phyloP scores from a whole-genome alignment of 2,797 vertebrate genomes.

The Gymnodraco acuticeps region DNA sequence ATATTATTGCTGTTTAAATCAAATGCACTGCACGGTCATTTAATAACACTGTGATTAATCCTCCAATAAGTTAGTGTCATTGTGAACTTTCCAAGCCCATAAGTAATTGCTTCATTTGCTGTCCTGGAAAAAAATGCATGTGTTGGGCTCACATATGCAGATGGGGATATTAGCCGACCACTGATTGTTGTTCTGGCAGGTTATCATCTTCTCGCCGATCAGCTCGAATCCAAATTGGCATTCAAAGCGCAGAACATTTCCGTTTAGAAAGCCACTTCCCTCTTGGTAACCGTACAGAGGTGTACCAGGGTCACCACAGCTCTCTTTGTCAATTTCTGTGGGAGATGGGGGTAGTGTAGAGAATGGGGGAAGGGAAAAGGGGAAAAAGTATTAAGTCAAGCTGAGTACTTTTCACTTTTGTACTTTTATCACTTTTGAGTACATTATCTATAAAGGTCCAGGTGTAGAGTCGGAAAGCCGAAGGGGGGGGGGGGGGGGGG shows the following conservation, averaged over 20 bases:
- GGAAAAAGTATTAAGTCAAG: conserved; percentile 40
- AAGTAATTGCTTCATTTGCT: conserved; percentile 64
- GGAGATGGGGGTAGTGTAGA: conserved; percentile 5
- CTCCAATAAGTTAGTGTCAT: conserved; percentile 52
- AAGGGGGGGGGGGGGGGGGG: conserved; percentile 11
- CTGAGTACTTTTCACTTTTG: conserved; percentile 40
- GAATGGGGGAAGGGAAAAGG: not conserved
- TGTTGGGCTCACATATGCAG: conserved; percentile 96
- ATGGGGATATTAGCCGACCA: conserved; percentile 99
- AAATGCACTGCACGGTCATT: conserved; percentile 41
- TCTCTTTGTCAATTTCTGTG: conserved; percentile 98
- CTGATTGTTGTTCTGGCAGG: conserved; percentile 99
- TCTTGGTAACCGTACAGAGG: conserved; percentile 96
- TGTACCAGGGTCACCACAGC: conserved; percentile 97
- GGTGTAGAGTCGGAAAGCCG: conserved; percentile 36
- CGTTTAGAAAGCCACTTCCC: conserved; percentile 96
- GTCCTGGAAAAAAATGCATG: conserved; percentile 22
- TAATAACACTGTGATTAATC: conserved; percentile 64
- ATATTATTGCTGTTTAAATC: conserved; percentile 46
- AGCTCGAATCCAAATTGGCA: conserved; percentile 99
- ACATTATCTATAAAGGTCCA: conserved; percentile 65
- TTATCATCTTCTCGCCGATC: conserved; percentile 97
- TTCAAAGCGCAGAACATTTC: conserved; percentile 94
- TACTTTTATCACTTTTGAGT: too few species aligned
- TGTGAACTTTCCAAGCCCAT: conserved; percentile 62